phyloP scores from a whole-genome alignment of 2,113 vertebrate species.

The Clarias macrocephalus region DNA sequence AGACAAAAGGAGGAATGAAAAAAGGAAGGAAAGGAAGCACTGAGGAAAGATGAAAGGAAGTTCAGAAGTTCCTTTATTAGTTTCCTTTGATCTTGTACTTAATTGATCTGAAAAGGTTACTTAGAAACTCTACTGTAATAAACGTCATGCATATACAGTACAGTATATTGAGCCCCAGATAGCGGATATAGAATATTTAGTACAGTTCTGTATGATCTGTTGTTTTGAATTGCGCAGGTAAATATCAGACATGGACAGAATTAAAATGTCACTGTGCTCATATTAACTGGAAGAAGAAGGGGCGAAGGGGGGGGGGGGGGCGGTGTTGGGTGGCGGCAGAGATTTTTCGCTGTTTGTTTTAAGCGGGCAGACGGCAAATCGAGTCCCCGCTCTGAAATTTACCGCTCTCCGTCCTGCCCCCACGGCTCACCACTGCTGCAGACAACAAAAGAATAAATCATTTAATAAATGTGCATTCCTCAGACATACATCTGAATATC shows the following conservation, averaged over 20 bases:
- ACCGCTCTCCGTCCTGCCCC: constrained; percentile 3
- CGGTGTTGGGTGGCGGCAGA: not conserved
- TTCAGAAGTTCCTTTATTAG: not conserved
- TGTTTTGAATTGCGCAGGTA: not conserved
- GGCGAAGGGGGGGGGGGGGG: not conserved
- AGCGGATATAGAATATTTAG: not conserved
- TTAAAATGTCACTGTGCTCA: not conserved
- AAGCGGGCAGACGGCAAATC: not conserved
- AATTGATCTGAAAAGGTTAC: not conserved
- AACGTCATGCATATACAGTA: not conserved
- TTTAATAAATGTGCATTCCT: constrained; percentile 67
- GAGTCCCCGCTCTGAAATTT: not conserved
- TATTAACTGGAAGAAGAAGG: not conserved
- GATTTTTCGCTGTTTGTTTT: not conserved
- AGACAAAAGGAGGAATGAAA: not conserved
- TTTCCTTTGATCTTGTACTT: not conserved
- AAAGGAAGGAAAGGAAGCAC: not conserved
- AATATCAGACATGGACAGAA: not conserved
- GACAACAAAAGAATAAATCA: constrained; percentile 54
- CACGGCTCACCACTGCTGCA: constrained; percentile 19
- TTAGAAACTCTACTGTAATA: not conserved
- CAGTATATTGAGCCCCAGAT: too few relatives aligned
- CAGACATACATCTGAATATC: constrained; percentile 73
- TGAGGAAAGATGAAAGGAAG: not conserved
- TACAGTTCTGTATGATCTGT: not conserved